Percentiles rank a stretch among this genome's conserved stretches.
These are phyloP conservation scores for Ceraclea dissimilis DNA, from an alignment of 2,888 invertebrate genomes.

Conservation along the genomic window DNA sequence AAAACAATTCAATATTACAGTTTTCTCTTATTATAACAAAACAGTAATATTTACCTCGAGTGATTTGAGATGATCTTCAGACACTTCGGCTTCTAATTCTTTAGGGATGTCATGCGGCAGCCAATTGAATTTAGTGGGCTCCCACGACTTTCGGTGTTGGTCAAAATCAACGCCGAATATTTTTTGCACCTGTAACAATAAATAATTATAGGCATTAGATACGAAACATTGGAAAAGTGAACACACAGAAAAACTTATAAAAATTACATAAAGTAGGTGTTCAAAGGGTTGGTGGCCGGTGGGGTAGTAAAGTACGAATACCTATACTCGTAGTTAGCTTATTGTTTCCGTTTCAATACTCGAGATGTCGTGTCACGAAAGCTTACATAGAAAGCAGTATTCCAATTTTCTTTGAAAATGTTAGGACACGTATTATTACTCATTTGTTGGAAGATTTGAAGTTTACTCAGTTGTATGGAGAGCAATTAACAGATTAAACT, in stretches of 20 bases:
- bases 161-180: conserved; percentile 38
- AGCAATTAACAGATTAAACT: conserved; percentile 9
- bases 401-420: conserved; percentile 2
- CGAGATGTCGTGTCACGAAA: too few relatives aligned
- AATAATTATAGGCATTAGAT: too few relatives aligned
- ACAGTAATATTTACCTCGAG: conserved; percentile 38
- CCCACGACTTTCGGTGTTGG: conserved; percentile 38
- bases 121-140: conserved; percentile 42
- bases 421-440: too few relatives aligned
- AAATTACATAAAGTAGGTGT: too few relatives aligned
- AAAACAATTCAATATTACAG: too few relatives aligned
- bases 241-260: too few relatives aligned
- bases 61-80: conserved; percentile 35
- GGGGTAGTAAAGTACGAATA: too few relatives aligned
- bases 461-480: conserved; percentile 8
- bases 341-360: too few relatives aligned
- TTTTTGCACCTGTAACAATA: conserved; percentile 39
- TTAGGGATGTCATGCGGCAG: conserved; percentile 49
- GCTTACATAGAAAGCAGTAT: neutral
- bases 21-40: too few relatives aligned
- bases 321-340: too few relatives aligned
- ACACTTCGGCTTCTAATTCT: conserved; percentile 37
- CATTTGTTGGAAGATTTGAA: neutral
- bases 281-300: too few relatives aligned
- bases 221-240: too few relatives aligned